phyloP scores from a whole-genome alignment of 2,113 vertebrate species.

The Clarias magur region DNA sequence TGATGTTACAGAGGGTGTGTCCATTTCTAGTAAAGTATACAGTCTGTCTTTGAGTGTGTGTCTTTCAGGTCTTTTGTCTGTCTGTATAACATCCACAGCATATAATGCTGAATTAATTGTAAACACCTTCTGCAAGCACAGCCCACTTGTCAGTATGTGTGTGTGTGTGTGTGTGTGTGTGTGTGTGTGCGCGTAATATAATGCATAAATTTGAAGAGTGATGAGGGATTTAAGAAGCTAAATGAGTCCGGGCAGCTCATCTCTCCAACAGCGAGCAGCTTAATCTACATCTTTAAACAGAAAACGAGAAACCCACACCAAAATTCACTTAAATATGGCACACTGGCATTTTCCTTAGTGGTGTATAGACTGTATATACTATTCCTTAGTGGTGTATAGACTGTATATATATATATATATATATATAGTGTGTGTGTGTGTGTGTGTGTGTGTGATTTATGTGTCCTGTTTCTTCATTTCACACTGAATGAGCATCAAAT shows the following conservation, averaged over 20 bases:
- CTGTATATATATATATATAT: not conserved
- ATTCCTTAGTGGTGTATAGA: not conserved
- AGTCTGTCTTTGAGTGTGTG: not conserved
- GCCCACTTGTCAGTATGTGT: not conserved
- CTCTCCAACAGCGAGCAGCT: not conserved
- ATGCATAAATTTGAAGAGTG: not conserved
- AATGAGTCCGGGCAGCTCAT: slow-evolving; percentile 9
- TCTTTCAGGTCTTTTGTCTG: not conserved
- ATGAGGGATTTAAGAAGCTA: slow-evolving; percentile 17
- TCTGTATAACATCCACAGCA: not conserved
- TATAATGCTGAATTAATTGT: not conserved
- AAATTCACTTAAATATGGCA: not conserved
- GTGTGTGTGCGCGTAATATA: not conserved
- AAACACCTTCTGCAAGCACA: not conserved
- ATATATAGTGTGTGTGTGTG: not conserved
- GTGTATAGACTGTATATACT: not conserved
- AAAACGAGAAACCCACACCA: slow-evolving; percentile 5
- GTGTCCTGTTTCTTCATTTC: not conserved
- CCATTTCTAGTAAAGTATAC: too few species aligned
- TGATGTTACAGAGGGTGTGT: too few species aligned
- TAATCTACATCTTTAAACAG: slow-evolving; percentile 16
- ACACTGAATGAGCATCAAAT: not conserved
- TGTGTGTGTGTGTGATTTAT: not conserved
- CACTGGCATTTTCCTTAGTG: not conserved
- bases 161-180: not conserved